Conservation (phyloP, 2,797 vertebrate species). For the Monodelphis domestica region DNA sequence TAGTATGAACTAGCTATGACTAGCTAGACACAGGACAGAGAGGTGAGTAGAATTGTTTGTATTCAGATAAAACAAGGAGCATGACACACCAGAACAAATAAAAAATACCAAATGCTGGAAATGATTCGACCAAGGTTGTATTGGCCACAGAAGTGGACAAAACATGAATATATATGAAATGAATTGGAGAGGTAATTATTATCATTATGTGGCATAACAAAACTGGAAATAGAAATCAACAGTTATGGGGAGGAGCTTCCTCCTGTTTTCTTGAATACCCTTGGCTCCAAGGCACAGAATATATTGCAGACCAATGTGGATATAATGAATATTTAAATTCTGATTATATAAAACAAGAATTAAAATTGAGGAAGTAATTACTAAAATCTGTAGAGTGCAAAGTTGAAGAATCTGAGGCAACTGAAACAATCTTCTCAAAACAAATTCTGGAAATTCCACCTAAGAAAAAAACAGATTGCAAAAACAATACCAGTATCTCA, state of each 20-base stretch:
- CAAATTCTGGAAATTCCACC: not conserved
- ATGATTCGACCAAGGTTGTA: not conserved
- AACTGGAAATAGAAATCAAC: not conserved
- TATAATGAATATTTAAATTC: not conserved
- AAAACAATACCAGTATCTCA: not conserved
- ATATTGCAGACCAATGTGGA: not conserved
- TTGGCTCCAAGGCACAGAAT: not conserved
- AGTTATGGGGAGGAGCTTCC: not conserved
- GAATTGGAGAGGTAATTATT: not conserved
- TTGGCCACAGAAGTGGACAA: not conserved
- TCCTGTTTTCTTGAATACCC: not conserved
- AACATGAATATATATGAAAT: not conserved
- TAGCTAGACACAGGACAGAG: not conserved
- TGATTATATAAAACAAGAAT: not conserved
- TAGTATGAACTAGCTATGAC: too few species aligned
- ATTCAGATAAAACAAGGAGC: not conserved
- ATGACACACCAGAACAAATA: not conserved
- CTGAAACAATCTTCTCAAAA: not conserved
- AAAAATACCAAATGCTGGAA: not conserved
- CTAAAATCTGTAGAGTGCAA: not conserved
- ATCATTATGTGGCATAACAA: not conserved
- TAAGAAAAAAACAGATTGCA: not conserved
- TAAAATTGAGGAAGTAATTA: not conserved
- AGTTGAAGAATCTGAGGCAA: not conserved
- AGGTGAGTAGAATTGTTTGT: not conserved